A percentile compares a stretch with the other conserved stretches of the same genome.
phyloP scores from a whole-genome alignment of 2,888 invertebrate species.

The Trichogramma dendrolimi region DNA sequence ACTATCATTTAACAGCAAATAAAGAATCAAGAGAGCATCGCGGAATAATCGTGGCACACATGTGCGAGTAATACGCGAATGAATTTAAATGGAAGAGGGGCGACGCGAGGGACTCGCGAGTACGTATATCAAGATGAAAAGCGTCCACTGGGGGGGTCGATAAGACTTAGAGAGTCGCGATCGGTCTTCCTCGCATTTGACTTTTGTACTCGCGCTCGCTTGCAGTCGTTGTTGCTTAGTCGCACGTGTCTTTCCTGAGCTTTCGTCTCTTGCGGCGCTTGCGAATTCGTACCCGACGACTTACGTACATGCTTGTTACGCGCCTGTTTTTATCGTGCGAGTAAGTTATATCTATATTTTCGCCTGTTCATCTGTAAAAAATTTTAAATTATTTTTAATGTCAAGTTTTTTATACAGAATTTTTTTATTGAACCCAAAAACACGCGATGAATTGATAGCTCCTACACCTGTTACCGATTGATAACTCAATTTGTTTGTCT shows the following conservation, averaged over 20 bases:
- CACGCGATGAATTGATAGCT: too few relatives aligned
- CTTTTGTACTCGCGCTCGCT: background rate
- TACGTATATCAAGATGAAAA: background rate
- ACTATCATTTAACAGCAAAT: too few relatives aligned
- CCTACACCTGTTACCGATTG: too few relatives aligned
- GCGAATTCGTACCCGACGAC: background rate
- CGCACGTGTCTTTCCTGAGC: background rate
- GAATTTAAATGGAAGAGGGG: background rate
- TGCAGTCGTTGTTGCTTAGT: slow-evolving; percentile 12
- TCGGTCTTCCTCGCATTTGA: slow-evolving; percentile 24
- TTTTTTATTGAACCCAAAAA: too few relatives aligned
- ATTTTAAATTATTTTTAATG: too few relatives aligned
- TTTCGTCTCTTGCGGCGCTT: background rate
- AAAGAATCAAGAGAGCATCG: too few relatives aligned
- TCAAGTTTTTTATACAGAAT: too few relatives aligned
- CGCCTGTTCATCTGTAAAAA: background rate
- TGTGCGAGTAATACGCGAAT: too few relatives aligned
- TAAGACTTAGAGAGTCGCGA: slow-evolving; percentile 24
- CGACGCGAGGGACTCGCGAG: background rate
- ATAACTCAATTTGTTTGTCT: too few relatives aligned
- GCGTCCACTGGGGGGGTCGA: slow-evolving; percentile 11
- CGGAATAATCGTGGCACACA: too few relatives aligned
- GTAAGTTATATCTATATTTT: background rate
- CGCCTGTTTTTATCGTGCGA: background rate
- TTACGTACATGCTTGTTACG: background rate